Evolutionary conservation across 2,888 invertebrate species (phyloP).

Genomic region (Empis livida): DNA sequence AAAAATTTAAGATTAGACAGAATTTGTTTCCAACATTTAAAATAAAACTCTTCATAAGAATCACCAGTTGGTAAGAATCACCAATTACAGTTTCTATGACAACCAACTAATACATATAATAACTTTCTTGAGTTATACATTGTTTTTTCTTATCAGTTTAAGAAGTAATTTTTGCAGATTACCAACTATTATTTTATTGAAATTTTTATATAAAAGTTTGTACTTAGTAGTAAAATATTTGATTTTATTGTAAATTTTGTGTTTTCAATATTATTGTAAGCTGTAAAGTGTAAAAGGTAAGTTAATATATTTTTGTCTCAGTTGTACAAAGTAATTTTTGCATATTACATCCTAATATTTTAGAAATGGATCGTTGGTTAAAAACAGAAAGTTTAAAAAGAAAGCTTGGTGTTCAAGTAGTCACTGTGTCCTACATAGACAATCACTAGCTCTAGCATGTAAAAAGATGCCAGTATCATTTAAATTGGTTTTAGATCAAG

Average conservation of each 20-base stretch:
- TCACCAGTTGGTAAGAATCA: too few species aligned
- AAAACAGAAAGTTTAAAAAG: too few species aligned
- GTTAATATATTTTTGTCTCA: not conserved
- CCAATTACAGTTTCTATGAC: not conserved
- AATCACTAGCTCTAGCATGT: slow-evolving; percentile 7
- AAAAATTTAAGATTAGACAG: too few species aligned
- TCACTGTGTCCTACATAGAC: slow-evolving; percentile 8
- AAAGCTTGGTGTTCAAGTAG: slow-evolving; percentile 7
- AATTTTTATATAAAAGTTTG: too few species aligned
- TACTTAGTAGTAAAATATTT: not conserved
- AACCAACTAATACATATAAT: not conserved
- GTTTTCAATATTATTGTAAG: too few species aligned
- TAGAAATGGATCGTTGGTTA: not conserved
- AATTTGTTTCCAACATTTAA: too few species aligned
- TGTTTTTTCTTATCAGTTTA: not conserved
- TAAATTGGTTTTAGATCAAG: slow-evolving; percentile 7
- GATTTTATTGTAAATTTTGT: not conserved
- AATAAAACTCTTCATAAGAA: too few species aligned
- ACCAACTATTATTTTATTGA: not conserved
- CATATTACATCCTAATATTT: not conserved
- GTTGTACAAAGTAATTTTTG: not conserved
- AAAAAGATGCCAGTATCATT: slow-evolving; percentile 6
- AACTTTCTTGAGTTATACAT: not conserved
- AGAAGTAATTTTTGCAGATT: not conserved
- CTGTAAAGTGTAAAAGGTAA: not conserved